Evolutionary conservation across 1,140 invertebrate genomes (phyloP).

Genomic region (Drosophila sturtevanti): DNA sequence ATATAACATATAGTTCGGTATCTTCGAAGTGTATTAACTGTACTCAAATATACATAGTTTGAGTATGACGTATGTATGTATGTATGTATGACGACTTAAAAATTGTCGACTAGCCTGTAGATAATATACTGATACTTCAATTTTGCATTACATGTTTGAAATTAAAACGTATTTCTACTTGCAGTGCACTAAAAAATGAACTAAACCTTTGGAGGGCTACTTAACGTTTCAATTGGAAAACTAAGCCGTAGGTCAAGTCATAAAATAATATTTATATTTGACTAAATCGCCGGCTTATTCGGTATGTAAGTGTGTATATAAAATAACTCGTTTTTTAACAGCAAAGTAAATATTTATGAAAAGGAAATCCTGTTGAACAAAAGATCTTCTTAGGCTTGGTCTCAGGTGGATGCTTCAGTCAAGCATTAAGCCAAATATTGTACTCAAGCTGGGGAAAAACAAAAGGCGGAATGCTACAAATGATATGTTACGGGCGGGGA

Average conservation of each 20-base stretch:
- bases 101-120: too few species aligned
- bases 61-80: too few species aligned
- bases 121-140: too few species aligned
- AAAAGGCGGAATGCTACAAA: slow-evolving; percentile 13
- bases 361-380: slow-evolving; percentile 5
- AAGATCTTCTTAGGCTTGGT: slow-evolving; percentile 29
- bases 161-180: not conserved
- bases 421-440: slow-evolving; percentile 41
- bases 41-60: too few species aligned
- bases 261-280: too few species aligned
- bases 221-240: not conserved
- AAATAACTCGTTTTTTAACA: not conserved
- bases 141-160: not conserved
- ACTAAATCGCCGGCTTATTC: not conserved
- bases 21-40: too few species aligned
- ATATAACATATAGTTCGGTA: too few species aligned
- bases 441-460: slow-evolving; percentile 46
- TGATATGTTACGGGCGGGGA: not conserved
- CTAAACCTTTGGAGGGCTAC: not conserved
- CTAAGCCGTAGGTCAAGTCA: not conserved
- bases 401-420: slow-evolving; percentile 30
- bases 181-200: not conserved
- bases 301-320: not conserved
- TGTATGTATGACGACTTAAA: too few species aligned
- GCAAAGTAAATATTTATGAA: slow-evolving; percentile 6